A percentile compares a stretch with the other conserved stretches of the same genome.
Conservation (phyloP, 2,888 invertebrate species). For the Exocentrus adspersus region DNA sequence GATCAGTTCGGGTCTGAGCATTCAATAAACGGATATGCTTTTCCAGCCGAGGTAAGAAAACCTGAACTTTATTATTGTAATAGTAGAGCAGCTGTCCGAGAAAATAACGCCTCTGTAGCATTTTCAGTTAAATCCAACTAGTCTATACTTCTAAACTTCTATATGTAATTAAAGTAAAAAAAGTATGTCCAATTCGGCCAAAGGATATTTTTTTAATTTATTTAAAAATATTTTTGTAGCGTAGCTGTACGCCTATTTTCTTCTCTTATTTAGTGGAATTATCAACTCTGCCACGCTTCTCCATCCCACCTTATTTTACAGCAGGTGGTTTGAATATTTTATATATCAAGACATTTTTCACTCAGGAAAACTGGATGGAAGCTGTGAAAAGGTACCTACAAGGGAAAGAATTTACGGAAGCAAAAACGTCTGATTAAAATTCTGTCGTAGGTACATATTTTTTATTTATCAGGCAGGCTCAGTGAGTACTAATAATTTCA, state of each 20-base stretch:
- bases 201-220: no score
- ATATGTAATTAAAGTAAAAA: no score
- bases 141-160: no score
- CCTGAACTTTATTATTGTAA: slow-evolving; percentile 14
- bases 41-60: slow-evolving; percentile 95
- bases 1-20: slow-evolving; percentile 97
- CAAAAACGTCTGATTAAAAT: not conserved
- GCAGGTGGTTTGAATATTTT: slow-evolving; percentile 28
- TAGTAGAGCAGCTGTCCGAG: not conserved
- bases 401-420: not conserved
- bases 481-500: no score
- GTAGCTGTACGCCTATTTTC: not conserved
- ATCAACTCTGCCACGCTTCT: slow-evolving; percentile 33
- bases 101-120: not conserved
- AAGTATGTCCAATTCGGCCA: no score
- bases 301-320: slow-evolving; percentile 33
- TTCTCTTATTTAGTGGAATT: slow-evolving; percentile 37
- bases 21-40: slow-evolving; percentile 93
- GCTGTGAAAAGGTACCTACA: not conserved
- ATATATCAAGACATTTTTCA: slow-evolving; percentile 29
- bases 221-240: no score
- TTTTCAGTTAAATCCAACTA: no score
- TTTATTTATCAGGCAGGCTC: no score
- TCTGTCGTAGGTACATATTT: no score
- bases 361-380: not conserved